Percentiles rank a stretch among this genome's conserved stretches.
These are phyloP conservation scores for Scopus umbretta DNA, from an alignment of 2,113 vertebrate species.

Conservation along the genomic window DNA sequence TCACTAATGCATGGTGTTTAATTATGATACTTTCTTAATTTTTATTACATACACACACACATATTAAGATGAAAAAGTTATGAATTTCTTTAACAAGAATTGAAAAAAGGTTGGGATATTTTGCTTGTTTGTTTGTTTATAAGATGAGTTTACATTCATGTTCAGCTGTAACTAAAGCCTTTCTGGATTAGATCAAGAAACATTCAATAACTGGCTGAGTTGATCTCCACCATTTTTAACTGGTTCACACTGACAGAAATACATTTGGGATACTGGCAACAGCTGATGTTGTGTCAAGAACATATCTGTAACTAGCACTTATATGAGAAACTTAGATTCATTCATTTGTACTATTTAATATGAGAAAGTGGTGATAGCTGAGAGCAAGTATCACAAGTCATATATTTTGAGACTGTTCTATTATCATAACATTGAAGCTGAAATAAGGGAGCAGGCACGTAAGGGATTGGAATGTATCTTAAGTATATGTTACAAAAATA, in stretches of 20 bases:
- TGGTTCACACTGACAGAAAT: neutral
- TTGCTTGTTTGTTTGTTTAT: neutral
- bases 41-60: neutral
- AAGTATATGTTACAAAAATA: neutral
- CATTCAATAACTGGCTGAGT: neutral
- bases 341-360: neutral
- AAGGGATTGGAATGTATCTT: neutral
- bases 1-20: neutral
- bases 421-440: neutral
- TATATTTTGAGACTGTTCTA: neutral
- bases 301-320: neutral
- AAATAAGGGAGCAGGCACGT: neutral
- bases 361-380: neutral
- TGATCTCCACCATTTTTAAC: neutral
- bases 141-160: neutral
- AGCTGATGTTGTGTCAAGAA: neutral
- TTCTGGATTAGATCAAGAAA: neutral
- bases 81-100: neutral
- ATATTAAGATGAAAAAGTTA: neutral
- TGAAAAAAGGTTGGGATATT: rapidly evolving
- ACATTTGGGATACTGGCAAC: neutral
- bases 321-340: neutral
- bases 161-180: neutral
- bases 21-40: neutral
- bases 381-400: neutral